Percentiles rank a stretch among this genome's conserved stretches.
Evolutionary conservation across 2,888 invertebrate genomes (phyloP).

Genomic region (Heteromyza rotundicornis): DNA sequence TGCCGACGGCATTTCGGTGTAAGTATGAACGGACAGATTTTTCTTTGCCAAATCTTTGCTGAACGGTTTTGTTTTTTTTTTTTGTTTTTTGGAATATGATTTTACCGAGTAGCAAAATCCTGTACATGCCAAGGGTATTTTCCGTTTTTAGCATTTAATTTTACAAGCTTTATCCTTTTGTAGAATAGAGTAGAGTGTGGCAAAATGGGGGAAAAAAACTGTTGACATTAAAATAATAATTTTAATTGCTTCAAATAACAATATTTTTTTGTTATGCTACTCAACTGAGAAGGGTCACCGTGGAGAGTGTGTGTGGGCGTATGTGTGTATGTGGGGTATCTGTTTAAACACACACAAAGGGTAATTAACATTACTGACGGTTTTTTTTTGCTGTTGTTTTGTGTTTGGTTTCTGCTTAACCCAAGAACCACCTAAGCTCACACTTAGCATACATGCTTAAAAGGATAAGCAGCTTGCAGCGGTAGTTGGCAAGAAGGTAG

Average conservation of each 20-base stretch:
- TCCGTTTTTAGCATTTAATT: constrained; percentile 33
- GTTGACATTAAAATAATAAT: constrained; percentile 62
- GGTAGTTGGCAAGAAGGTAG: constrained; percentile 31
- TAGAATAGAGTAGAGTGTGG: background rate
- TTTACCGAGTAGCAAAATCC: background rate
- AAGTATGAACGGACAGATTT: constrained; percentile 14
- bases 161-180: constrained; percentile 47
- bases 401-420: constrained; percentile 18
- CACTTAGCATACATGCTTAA: constrained; percentile 9
- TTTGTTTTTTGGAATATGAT: background rate
- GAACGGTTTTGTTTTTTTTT: background rate
- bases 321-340: constrained; percentile 35
- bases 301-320: background rate
- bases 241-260: constrained; percentile 59
- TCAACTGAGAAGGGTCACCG: too few relatives aligned
- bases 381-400: constrained; percentile 30
- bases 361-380: constrained; percentile 55
- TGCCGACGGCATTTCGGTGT: constrained; percentile 49
- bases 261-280: background rate
- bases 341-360: constrained; percentile 45
- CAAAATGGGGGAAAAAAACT: constrained; percentile 39
- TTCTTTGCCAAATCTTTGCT: constrained; percentile 20
- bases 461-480: constrained; percentile 53
- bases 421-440: too few relatives aligned
- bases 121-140: too few relatives aligned